Evolutionary conservation across 2,888 invertebrate genomes (phyloP).

Genomic region (Fabriciana adippe): DNA sequence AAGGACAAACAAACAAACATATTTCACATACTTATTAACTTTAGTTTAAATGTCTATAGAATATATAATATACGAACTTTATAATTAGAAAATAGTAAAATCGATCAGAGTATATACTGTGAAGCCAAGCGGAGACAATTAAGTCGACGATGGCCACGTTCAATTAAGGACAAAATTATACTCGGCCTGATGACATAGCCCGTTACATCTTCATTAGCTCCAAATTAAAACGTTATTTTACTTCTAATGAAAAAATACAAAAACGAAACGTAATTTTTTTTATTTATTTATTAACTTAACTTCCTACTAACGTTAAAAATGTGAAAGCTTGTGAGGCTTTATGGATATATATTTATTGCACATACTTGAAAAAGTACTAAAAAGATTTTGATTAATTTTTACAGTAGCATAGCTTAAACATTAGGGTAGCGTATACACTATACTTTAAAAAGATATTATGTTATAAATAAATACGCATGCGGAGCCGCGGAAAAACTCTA

Average conservation of each 20-base stretch:
- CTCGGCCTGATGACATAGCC: slow-evolving; percentile 23
- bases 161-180: slow-evolving; percentile 25
- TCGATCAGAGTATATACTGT: slow-evolving; percentile 6
- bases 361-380: too few species aligned
- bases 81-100: slow-evolving; percentile 12
- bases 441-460: too few species aligned
- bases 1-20: too few species aligned
- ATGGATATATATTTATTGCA: too few species aligned
- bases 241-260: slow-evolving; percentile 7
- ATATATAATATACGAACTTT: not conserved
- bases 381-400: too few species aligned
- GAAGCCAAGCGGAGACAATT: slow-evolving; percentile 16
- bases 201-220: slow-evolving; percentile 24
- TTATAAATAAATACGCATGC: too few species aligned
- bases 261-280: not conserved
- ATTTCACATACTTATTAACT: not conserved
- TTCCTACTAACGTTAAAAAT: not conserved
- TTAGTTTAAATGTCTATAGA: not conserved
- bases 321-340: too few species aligned
- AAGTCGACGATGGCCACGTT: slow-evolving; percentile 13
- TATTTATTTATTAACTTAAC: not conserved
- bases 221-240: slow-evolving; percentile 8
- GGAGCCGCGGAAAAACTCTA: too few species aligned
- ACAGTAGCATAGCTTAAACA: too few species aligned
- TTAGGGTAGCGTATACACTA: too few species aligned